Evolutionary conservation across 2,888 invertebrate species (phyloP).

Genomic region (Oscheius sp.): DNA sequence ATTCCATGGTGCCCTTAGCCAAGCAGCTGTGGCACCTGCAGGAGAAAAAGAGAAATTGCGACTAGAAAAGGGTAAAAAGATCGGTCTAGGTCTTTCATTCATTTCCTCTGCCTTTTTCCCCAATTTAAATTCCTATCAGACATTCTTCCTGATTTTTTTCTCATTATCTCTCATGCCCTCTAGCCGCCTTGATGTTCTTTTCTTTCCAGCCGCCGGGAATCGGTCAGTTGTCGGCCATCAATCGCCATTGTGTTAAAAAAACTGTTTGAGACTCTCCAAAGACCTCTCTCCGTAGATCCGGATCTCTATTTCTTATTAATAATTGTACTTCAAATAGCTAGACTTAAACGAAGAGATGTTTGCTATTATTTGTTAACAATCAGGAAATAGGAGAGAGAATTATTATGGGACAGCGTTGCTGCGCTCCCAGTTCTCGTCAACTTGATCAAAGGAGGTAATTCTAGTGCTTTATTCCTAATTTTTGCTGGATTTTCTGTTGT

Average conservation of each 20-base stretch:
- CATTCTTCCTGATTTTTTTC: neutral
- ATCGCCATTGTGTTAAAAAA: constrained; percentile 22
- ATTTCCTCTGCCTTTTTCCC: too few species aligned
- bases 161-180: constrained; percentile 3
- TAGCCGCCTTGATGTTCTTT: neutral
- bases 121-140: too few species aligned
- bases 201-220: neutral
- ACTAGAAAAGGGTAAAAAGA: too few species aligned
- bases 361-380: too few species aligned
- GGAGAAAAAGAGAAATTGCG: neutral
- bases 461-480: neutral
- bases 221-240: constrained; percentile 35
- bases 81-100: too few species aligned
- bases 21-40: neutral
- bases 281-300: too few species aligned
- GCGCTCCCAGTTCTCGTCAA: constrained; percentile 14
- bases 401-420: constrained; percentile 27
- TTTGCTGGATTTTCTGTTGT: neutral
- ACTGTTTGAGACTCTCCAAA: constrained; percentile 26
- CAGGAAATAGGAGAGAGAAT: neutral
- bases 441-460: constrained; percentile 18
- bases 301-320: too few species aligned
- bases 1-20: too few species aligned
- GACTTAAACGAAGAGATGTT: neutral
- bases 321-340: too few species aligned